Evolutionary conservation across 64 coral and sea anemone genomes (phyloP).

Genomic region (Cladopsammia gracilis): DNA sequence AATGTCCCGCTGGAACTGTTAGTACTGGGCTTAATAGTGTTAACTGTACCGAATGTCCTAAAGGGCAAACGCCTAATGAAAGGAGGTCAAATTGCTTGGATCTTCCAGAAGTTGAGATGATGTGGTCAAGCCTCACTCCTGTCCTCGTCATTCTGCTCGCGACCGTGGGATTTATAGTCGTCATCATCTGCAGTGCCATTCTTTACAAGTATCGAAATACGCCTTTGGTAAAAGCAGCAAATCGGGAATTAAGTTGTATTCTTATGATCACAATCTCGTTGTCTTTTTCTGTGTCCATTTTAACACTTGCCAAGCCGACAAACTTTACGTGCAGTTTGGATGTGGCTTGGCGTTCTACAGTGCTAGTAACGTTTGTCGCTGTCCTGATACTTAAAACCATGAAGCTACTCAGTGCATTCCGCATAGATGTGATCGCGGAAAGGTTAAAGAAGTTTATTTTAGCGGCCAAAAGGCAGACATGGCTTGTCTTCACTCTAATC

Average conservation of each 20-base stretch:
- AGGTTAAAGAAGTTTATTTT: constrained; percentile 44
- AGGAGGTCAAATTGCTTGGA: background rate
- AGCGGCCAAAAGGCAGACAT: background rate
- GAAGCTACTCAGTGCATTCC: constrained; percentile 23
- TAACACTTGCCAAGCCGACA: constrained; percentile 21
- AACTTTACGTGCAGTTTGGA: background rate
- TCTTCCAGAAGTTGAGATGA: background rate
- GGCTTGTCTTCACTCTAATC: constrained; percentile 8
- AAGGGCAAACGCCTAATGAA: background rate
- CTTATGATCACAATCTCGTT: constrained; percentile 6
- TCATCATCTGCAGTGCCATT: background rate
- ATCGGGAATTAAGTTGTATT: constrained; percentile 38
- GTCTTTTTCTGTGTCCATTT: constrained; percentile 40
- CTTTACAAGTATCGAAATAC: constrained; percentile 14
- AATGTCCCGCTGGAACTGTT: background rate
- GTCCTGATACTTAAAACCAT: constrained; percentile 35
- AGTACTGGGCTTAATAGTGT: background rate
- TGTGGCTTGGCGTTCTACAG: background rate
- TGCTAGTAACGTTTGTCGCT: background rate
- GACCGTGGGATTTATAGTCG: background rate
- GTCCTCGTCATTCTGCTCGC: constrained; percentile 2
- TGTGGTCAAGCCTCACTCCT: background rate
- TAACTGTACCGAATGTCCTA: background rate
- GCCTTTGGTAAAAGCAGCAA: constrained; percentile 36
- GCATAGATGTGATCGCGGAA: constrained; percentile 21